Conservation (phyloP, 2,113 vertebrate species). For the Colinus virginianus region DNA sequence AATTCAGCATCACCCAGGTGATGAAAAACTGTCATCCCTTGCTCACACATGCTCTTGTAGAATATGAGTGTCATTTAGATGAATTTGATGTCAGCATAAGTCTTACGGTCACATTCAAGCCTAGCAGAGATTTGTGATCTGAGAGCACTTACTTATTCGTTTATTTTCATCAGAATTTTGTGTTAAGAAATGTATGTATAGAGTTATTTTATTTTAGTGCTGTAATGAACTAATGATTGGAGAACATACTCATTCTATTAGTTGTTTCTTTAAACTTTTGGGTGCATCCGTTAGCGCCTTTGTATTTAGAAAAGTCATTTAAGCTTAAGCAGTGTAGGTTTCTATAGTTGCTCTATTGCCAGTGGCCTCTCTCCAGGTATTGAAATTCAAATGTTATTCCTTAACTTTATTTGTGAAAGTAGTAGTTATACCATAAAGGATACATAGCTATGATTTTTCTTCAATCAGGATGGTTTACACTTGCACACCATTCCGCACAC, state of each 20-base stretch:
- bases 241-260: background rate
- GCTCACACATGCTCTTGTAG: rapidly evolving
- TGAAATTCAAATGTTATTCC: background rate
- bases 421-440: background rate
- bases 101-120: background rate
- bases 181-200: background rate
- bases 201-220: background rate
- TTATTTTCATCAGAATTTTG: background rate
- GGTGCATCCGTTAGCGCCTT: background rate
- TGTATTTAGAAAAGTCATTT: background rate
- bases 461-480: background rate
- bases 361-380: background rate
- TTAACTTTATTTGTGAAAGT: background rate
- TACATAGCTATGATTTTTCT: background rate
- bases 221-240: background rate
- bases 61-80: background rate
- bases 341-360: background rate
- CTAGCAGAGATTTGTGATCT: background rate
- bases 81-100: background rate
- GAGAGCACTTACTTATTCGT: background rate
- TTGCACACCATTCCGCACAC: background rate
- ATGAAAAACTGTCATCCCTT: background rate
- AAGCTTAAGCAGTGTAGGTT: background rate
- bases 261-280: background rate
- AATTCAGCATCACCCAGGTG: background rate